Evolutionary conservation across 2,888 invertebrate genomes (phyloP).

Genomic region (Lycia hirtaria): DNA sequence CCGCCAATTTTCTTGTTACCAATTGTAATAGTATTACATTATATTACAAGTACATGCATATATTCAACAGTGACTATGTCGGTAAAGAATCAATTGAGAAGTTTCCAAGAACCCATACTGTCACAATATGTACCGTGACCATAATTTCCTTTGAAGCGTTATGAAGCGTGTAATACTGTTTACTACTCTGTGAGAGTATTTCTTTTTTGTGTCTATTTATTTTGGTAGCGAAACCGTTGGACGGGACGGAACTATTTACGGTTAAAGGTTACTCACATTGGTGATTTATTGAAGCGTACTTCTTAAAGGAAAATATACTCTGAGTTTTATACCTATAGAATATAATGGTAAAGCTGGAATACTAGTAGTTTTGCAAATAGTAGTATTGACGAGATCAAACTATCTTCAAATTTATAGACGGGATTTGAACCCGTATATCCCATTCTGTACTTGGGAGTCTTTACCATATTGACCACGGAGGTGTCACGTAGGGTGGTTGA

Average conservation of each 20-base stretch:
- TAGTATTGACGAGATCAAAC: no score
- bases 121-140: conserved; percentile 4
- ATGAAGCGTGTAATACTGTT: conserved; percentile 45
- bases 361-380: no score
- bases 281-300: conserved; percentile 9
- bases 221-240: conserved; percentile 32
- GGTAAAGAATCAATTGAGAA: background rate
- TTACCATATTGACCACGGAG: no score
- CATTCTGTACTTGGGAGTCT: no score
- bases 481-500: no score
- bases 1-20: no score
- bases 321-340: background rate
- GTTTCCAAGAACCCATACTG: conserved; percentile 22
- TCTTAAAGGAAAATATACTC: conserved; percentile 5
- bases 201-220: conserved; percentile 35
- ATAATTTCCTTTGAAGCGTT: conserved; percentile 35
- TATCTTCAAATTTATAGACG: no score
- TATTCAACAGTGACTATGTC: background rate
- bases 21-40: no score
- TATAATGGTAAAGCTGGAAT: background rate
- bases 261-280: conserved; percentile 27
- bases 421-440: no score
- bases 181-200: conserved; percentile 37
- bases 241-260: conserved; percentile 34
- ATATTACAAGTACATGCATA: no score